phyloP scores from a whole-genome alignment of 2,113 vertebrate species.

The Neolamprologus sp. region DNA sequence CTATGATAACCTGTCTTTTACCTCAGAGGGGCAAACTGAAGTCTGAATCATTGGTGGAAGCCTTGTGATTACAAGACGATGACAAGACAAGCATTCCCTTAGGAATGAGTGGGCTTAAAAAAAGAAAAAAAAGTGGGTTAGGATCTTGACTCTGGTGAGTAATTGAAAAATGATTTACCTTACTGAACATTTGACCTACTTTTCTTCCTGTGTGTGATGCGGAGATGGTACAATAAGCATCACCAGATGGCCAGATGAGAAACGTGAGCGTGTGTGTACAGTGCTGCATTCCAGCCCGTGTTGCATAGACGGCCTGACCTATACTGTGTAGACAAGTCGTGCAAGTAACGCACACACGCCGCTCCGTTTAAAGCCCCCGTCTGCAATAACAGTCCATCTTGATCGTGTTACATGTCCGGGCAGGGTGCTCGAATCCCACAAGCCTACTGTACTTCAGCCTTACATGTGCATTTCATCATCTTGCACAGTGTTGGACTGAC shows the following conservation, averaged over 20 bases:
- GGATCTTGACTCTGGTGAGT: constrained; percentile 43
- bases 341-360: constrained; percentile 4
- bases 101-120: not conserved
- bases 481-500: not conserved
- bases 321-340: constrained; percentile 42
- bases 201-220: constrained; percentile 16
- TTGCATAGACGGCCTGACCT: constrained; percentile 40
- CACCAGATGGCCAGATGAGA: constrained; percentile 68
- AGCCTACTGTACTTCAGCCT: constrained; percentile 23
- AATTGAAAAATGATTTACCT: constrained; percentile 62
- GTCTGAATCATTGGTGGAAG: constrained; percentile 3
- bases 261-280: constrained; percentile 13
- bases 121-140: not conserved
- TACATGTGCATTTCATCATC: not conserved
- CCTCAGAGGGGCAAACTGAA: constrained; percentile 29
- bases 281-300: constrained; percentile 47
- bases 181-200: constrained; percentile 62
- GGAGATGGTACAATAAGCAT: constrained; percentile 51
- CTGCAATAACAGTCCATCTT: constrained; percentile 34
- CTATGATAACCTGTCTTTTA: constrained; percentile 21
- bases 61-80: constrained; percentile 32
- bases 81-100: constrained; percentile 20
- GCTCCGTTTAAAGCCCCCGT: constrained; percentile 14
- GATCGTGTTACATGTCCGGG: constrained; percentile 36
- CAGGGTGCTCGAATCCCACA: constrained; percentile 19